phyloP scores from a whole-genome alignment of 2,888 invertebrate genomes.

The Drosophila histrio region DNA sequence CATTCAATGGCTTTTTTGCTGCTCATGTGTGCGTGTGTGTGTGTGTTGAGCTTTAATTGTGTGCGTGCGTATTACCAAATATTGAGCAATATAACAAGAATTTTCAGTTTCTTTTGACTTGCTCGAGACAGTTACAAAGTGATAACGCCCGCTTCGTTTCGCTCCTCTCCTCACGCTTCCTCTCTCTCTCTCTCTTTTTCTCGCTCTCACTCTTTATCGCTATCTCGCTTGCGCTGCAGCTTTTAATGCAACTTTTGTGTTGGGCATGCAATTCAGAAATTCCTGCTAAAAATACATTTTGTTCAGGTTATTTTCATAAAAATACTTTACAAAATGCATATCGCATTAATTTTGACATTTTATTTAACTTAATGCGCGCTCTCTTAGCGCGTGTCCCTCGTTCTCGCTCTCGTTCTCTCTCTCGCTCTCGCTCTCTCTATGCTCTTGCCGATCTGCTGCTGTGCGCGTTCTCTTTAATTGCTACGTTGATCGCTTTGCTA shows the following conservation, averaged over 20 bases:
- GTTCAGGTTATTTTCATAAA: conserved; percentile 48
- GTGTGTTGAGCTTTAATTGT: conserved; percentile 27
- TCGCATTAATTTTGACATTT: conserved; percentile 52
- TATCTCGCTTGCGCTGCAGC: conserved; percentile 8
- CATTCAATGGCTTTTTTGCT: conserved; percentile 76
- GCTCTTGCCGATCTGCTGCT: not conserved
- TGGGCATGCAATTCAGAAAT: conserved; percentile 21
- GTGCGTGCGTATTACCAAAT: conserved; percentile 73
- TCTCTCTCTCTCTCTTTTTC: not conserved
- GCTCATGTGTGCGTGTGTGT: conserved; percentile 37
- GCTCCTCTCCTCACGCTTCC: not conserved
- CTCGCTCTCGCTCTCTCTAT: not conserved
- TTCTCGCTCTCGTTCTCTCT: not conserved
- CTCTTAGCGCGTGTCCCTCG: not conserved
- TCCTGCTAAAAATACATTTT: conserved; percentile 54
- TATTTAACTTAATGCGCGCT: conserved; percentile 11
- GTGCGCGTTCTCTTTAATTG: conserved; percentile 19
- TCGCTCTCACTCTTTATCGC: not conserved
- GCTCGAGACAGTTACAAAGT: conserved; percentile 59
- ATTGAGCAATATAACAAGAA: conserved; percentile 78
- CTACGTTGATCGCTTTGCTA: conserved; percentile 25
- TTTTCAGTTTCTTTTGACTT: conserved; percentile 74
- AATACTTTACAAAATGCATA: conserved; percentile 56
- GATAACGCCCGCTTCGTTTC: conserved; percentile 17
- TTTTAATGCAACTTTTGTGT: conserved; percentile 39